These are phyloP conservation scores for Torymus texanus DNA, from an alignment of 2,888 invertebrate genomes.

Conservation along the genomic window DNA sequence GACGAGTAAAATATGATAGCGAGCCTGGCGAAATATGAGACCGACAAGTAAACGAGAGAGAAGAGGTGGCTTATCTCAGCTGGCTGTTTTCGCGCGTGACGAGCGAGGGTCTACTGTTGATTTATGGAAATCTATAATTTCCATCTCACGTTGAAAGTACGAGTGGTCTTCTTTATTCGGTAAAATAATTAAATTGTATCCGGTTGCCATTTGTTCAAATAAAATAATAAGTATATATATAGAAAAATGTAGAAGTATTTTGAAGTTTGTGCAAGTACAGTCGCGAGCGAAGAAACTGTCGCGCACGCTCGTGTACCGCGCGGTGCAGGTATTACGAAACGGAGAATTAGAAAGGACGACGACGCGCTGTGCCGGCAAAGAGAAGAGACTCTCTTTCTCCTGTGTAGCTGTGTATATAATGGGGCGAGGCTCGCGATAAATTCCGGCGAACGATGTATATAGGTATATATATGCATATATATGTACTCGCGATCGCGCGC, in stretches of 20 bases:
- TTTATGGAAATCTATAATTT: conserved; percentile 53
- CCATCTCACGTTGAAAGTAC: conserved; percentile 10
- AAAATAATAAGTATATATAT: too few species aligned
- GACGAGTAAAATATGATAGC: conserved; percentile 72
- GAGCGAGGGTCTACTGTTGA: neutral
- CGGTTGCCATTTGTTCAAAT: neutral
- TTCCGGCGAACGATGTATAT: conserved; percentile 17
- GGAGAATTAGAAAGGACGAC: conserved; percentile 40
- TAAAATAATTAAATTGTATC: conserved; percentile 39
- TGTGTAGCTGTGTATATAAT: neutral
- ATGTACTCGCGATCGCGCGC: conserved; percentile 9
- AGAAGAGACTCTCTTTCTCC: neutral
- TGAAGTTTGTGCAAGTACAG: too few species aligned
- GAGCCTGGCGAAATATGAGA: conserved; percentile 74
- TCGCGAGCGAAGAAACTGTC: too few species aligned
- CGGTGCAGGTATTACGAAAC: conserved; percentile 30
- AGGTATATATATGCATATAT: too few species aligned
- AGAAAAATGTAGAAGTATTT: too few species aligned
- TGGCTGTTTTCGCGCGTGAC: neutral
- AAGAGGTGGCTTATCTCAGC: conserved; percentile 40
- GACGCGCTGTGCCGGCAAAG: neutral
- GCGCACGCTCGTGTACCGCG: too few species aligned
- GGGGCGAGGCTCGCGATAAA: conserved; percentile 46
- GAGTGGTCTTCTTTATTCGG: neutral
- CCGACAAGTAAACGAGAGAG: conserved; percentile 59